Base-by-base conservation (phyloP, 2,797 vertebrate species). In the Setipinna tenuifilis region DNA sequence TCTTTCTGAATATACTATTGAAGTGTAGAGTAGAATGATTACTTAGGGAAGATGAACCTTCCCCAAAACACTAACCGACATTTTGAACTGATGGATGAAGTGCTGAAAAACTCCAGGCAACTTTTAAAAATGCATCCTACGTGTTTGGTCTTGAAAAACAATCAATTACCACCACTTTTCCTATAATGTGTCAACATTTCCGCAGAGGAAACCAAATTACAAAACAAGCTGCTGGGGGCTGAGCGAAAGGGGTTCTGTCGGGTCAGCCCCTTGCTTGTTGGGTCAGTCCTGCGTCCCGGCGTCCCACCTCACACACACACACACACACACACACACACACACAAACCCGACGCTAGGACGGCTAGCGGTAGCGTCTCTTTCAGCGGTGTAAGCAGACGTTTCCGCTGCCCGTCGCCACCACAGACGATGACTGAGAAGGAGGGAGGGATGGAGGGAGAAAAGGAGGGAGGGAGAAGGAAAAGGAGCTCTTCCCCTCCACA, bases 121-220 rank as follows among this genome's bases (percentile, higher is more conserved):
- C 25, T 31, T 71, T 31, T 48, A 4, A 28, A 31, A 28, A 71
- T 31, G 3, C 25, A 2, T 35, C 23, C 65, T 35, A 31, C 25
- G 14, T 71, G 28, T 25, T 10, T 28, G 65, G 65, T 80, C 35
- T 87, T 88, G 85, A 83, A 89, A 89, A 90, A 88, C 84, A 87
- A 89, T 88, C 86, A 90, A 89, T 89, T 89, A 88, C 65, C 68
- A 84, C 28, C 82, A 90, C 78, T 86, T 86, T 88, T 90, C 84
- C 81, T 71, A 90, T 86, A 87, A 87, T 82, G 87, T 65, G 11
- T 50, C 86, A 84, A 57, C 84, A 82, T 84, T 91, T 90, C 89
- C 88, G 83, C 62, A 89, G 85, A 88, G 86, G 88, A 89, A 90
- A 89, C 82, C 71, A 85, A 85, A 88, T 88, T 82, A 82, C 59